Evolutionary conservation across 2,888 invertebrate genomes (phyloP), one percentile per base, ranked within the genome.

Genomic region (Nemotelus nigrinus): DNA sequence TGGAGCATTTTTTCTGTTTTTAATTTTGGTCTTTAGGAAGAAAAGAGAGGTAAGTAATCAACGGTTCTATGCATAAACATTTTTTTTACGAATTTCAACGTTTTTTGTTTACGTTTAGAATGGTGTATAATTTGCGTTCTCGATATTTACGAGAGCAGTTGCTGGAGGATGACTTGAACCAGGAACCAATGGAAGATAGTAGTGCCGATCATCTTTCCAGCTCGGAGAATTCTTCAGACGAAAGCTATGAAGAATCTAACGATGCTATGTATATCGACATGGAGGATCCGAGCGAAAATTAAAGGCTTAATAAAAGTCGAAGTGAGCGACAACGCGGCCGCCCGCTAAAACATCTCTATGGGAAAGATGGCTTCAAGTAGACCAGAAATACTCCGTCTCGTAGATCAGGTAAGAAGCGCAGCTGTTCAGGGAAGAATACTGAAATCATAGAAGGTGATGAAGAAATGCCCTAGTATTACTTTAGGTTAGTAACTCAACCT

Each of bases 41-140:
- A n/a, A n/a, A n/a, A n/a, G n/a, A n/a, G n/a, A n/a, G n/a, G n/a
- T n/a, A n/a, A n/a, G n/a, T n/a, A n/a, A n/a, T n/a, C n/a, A n/a
- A n/a, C n/a, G n/a, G n/a, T n/a, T n/a, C n/a, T n/a, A n/a, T n/a
- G n/a, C n/a, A n/a, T n/a, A n/a, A n/a, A n/a, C n/a, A n/a, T n/a
- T n/a, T n/a, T n/a, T n/a, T 92, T 82, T 3, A 78, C 65, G 53
- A 75, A 64, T 48, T 74, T 74, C 45, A 74, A 41, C 45, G 10
- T 63, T 25, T 57, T 57, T 47, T 68, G 7, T n/a, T n/a, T n/a
- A 45, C 8, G 41, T 76, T 39, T 76, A 48, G 43, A 41, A 10
- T 55, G 48, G 50, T 39, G 43, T 25, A 60, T 60, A n/a, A n/a
- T n/a, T n/a, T n/a, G n/a, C n/a, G n/a, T n/a, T n/a, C n/a, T n/a